phyloP scores from a whole-genome alignment of 2,888 invertebrate species.

The Lasiommata megera region DNA sequence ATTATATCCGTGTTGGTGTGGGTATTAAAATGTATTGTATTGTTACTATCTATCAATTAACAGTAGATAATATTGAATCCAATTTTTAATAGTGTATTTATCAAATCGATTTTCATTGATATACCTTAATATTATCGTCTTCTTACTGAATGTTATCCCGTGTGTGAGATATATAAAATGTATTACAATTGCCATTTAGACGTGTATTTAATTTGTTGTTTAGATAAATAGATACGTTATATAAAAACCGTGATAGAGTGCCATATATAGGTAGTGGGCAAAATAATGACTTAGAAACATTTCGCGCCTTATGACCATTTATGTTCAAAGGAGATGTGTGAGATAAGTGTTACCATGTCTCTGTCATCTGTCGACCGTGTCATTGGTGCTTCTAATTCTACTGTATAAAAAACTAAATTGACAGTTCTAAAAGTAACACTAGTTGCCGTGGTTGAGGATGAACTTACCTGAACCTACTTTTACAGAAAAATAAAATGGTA shows the following conservation, averaged over 20 bases:
- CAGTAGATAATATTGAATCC: constrained; percentile 38
- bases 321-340: neutral
- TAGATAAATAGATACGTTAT: constrained; percentile 26
- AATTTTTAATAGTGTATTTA: constrained; percentile 33
- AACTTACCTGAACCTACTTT: no score
- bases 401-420: neutral
- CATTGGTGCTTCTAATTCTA: no score
- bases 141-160: constrained; percentile 32
- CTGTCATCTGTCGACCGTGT: no score
- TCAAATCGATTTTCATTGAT: constrained; percentile 38
- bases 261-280: constrained; percentile 48
- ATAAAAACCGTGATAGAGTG: constrained; percentile 65
- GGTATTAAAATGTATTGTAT: constrained; percentile 59
- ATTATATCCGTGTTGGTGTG: constrained; percentile 72
- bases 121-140: constrained; percentile 30
- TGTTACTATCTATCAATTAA: constrained; percentile 53
- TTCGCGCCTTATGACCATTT: neutral
- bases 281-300: constrained; percentile 13
- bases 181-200: constrained; percentile 56
- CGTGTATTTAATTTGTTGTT: constrained; percentile 44
- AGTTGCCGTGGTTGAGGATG: no score
- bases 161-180: constrained; percentile 16
- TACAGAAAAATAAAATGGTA: no score
- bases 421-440: no score
- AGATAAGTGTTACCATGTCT: no score